A percentile compares a stretch with the other conserved stretches of the same genome.
phyloP scores from a whole-genome alignment of 1,140 invertebrate species.

The Bombus haemorrhoidalis region DNA sequence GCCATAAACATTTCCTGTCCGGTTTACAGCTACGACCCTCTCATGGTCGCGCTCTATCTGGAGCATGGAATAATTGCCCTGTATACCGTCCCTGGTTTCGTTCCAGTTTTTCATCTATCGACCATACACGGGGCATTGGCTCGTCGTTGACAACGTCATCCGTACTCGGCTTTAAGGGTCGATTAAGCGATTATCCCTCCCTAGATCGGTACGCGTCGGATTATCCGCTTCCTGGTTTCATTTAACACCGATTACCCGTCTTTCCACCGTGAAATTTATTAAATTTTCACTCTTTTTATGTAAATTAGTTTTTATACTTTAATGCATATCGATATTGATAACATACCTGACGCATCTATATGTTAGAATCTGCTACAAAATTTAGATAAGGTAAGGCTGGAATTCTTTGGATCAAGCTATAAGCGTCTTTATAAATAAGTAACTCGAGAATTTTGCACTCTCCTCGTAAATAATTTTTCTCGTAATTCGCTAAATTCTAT shows the following conservation, averaged over 20 bases:
- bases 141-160: background rate
- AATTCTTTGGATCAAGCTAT: too few relatives aligned
- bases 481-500: too few relatives aligned
- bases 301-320: background rate
- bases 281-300: background rate
- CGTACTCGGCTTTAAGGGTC: conserved; percentile 38
- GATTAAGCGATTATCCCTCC: conserved; percentile 61
- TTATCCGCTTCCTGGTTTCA: conserved; percentile 65
- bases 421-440: too few relatives aligned
- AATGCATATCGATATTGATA: too few relatives aligned
- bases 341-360: too few relatives aligned
- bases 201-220: conserved; percentile 14
- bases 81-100: background rate
- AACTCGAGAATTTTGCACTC: too few relatives aligned
- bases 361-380: too few relatives aligned
- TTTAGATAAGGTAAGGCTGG: too few relatives aligned
- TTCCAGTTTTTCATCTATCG: conserved; percentile 52
- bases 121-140: conserved; percentile 5
- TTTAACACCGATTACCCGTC: conserved; percentile 49
- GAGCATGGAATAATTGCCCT: conserved; percentile 35
- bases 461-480: background rate
- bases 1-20: background rate
- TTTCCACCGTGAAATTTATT: conserved; percentile 62
- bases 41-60: background rate
- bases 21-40: background rate